A percentile compares a stretch with the other conserved stretches of the same genome.
phyloP scores from a whole-genome alignment of 2,113 vertebrate species.

The Poeciliopsis prolifica region DNA sequence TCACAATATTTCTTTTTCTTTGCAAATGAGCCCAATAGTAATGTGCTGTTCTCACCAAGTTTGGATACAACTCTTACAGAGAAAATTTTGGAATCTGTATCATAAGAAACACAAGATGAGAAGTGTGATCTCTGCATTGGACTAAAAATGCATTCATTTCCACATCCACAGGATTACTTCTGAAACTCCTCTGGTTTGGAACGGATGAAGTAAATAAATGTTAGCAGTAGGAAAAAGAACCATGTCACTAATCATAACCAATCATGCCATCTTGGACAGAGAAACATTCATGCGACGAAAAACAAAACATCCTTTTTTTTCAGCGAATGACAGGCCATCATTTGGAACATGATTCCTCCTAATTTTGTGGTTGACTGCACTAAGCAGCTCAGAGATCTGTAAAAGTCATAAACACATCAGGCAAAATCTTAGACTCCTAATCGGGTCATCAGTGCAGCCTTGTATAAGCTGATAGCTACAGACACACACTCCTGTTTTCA shows the following conservation, averaged over 20 bases:
- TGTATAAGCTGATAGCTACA: constrained; percentile 53
- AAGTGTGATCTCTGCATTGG: neutral
- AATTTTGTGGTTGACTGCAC: constrained; percentile 49
- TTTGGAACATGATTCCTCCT: constrained; percentile 34
- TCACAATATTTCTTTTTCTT: neutral
- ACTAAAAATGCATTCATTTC: neutral
- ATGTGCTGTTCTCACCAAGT: neutral
- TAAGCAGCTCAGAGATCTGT: constrained; percentile 27
- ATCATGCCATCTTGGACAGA: constrained; percentile 16
- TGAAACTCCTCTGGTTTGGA: neutral
- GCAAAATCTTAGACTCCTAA: constrained; percentile 40
- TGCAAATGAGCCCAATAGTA: neutral
- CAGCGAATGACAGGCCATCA: constrained; percentile 33
- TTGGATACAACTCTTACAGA: neutral
- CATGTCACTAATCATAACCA: constrained; percentile 1
- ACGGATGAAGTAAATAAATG: neutral
- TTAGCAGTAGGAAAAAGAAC: neutral
- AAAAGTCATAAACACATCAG: constrained; percentile 64
- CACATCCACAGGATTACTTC: neutral
- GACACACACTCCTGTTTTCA: constrained; percentile 53
- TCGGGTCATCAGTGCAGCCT: constrained; percentile 56
- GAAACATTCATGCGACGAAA: constrained; percentile 4
- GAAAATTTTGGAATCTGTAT: neutral
- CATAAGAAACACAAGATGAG: neutral
- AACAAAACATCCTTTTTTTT: constrained; percentile 5